Conservation (phyloP, 2,797 vertebrate species). For the Macropodus opercularis region DNA sequence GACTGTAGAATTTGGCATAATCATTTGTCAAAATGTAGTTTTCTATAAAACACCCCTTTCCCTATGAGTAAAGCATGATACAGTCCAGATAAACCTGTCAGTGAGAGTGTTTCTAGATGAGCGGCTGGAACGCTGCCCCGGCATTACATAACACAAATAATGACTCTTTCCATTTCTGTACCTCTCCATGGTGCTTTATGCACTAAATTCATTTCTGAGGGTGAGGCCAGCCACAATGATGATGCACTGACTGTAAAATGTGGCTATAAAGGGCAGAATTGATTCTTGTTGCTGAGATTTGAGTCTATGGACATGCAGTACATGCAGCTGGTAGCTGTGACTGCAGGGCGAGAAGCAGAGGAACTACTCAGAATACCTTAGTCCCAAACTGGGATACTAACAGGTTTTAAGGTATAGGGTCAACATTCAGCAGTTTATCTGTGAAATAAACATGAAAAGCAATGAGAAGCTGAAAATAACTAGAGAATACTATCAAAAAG, state of each 20-base stretch:
- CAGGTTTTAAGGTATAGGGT: too few species aligned
- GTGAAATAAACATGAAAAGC: too few species aligned
- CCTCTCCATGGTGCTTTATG: slow-evolving; percentile 31
- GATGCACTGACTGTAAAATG: neutral
- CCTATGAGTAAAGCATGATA: slow-evolving; percentile 41
- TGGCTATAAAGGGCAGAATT: neutral
- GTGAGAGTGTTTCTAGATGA: slow-evolving; percentile 62
- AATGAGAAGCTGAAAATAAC: too few species aligned
- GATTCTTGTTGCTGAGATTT: neutral
- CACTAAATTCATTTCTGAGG: slow-evolving; percentile 1
- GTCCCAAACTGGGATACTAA: too few species aligned
- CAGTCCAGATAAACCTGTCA: slow-evolving; percentile 64
- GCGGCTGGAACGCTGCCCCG: slow-evolving; percentile 56
- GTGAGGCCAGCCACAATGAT: neutral
- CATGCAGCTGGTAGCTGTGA: too few species aligned
- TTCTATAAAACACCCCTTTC: slow-evolving; percentile 26
- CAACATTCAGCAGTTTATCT: too few species aligned
- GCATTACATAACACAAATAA: slow-evolving; percentile 65
- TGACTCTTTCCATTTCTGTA: slow-evolving; percentile 21
- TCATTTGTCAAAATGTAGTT: slow-evolving; percentile 20
- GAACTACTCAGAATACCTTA: too few species aligned
- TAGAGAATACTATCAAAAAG: too few species aligned
- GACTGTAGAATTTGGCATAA: slow-evolving; percentile 21
- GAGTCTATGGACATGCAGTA: neutral
- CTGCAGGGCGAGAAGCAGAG: too few species aligned